A percentile compares a stretch with the other conserved stretches of the same genome.
phyloP scores from a whole-genome alignment of 1,140 invertebrate genomes.

The Vanessa tameamea region DNA sequence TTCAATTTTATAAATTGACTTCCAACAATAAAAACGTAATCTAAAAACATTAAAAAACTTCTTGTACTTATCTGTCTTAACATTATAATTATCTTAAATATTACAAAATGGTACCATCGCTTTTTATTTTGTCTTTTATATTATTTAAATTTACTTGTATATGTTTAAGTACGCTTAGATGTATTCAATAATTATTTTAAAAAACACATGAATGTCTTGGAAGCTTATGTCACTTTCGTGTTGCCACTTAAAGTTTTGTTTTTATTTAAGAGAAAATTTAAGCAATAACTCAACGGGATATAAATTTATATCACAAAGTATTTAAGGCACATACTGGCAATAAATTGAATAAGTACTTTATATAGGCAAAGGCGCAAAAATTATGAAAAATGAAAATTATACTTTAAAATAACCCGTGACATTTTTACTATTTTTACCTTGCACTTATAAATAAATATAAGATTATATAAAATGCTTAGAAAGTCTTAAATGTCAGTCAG shows the following conservation, averaged over 20 bases:
- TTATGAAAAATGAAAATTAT: neutral
- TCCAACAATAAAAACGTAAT: slow-evolving; percentile 27
- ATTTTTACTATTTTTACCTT: neutral
- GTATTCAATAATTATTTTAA: neutral
- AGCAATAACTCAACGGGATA: neutral
- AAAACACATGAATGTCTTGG: neutral
- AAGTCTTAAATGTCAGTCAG: slow-evolving; percentile 1
- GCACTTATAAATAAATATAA: neutral
- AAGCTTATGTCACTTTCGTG: slow-evolving; percentile 7
- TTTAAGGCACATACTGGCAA: slow-evolving; percentile 27
- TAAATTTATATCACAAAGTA: slow-evolving; percentile 17
- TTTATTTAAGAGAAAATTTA: neutral
- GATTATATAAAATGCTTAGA: neutral
- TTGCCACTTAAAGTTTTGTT: neutral
- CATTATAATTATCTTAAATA: neutral
- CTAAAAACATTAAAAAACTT: slow-evolving; percentile 36
- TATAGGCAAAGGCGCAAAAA: neutral
- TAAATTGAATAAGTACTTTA: neutral
- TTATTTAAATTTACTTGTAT: neutral
- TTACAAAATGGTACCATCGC: slow-evolving; percentile 7
- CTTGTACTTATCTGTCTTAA: slow-evolving; percentile 26
- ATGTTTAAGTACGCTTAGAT: slow-evolving; percentile 3
- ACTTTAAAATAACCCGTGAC: too few species aligned
- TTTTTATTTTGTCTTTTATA: slow-evolving; percentile 27
- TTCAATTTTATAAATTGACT: slow-evolving; percentile 27